Base-by-base conservation (phyloP, 2,797 vertebrate species). In the Acipenser ruthenus region DNA sequence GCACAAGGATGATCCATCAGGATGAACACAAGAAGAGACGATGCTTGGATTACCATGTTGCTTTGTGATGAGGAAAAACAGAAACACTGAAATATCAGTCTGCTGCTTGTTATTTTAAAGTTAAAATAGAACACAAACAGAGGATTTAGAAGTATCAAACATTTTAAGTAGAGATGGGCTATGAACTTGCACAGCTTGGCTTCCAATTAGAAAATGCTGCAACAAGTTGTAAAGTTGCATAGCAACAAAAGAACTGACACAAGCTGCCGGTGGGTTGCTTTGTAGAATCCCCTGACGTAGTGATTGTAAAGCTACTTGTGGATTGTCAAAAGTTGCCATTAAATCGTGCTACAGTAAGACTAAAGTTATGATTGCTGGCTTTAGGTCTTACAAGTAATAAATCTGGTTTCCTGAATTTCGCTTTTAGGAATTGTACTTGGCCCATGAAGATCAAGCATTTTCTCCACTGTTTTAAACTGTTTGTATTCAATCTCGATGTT, bases 141-240 rank as follows among this genome's bases (percentile, higher is more conserved):
- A 58, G 12, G 55, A 11, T 8, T 53, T 9, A 8, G 55, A 58
- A n/a, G n/a, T 6, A 58, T n/a, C 55, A 58, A 58, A 58, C 9
- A 12, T 12, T 53, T 53, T 9, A 53, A 53, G 52, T 9, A 12
- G 10, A 58, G 55, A 58, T 58, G 4, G 11, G 13, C 13, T 6
- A 1, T 58, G 55, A 58, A 11, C 55, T 7, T 11, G 55, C 12
- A 11, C 15, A 13, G 55, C 55, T 58, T 11, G 15, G 55, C 55
- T 13, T n/a, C 55, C 15, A 13, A 58, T 11, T 6, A 62, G 71
- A 58, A 80, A 77, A 77, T 83, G 77, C 66, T 72, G 73, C 66
- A 71, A 77, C 69, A 68, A 74, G 82, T 83, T 71, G 74, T 80
- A 79, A 82, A 83, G 90, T 91, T 89, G 88, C 89, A 78, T 82